These are phyloP conservation scores for Camelus dromedarius DNA, from an alignment of 2,113 vertebrate genomes.

Conservation along the genomic window DNA sequence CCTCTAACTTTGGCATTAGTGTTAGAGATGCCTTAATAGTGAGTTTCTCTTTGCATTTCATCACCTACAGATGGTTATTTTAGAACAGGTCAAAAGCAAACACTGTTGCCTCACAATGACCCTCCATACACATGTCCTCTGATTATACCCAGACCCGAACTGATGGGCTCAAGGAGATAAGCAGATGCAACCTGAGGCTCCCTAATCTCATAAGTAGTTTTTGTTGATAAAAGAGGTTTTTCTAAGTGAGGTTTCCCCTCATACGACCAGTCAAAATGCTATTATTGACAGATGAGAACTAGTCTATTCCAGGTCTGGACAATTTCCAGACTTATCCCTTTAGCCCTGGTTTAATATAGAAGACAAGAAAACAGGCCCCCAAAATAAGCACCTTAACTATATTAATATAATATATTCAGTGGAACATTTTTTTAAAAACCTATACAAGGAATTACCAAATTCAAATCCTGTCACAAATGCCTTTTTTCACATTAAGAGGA, in stretches of 20 bases:
- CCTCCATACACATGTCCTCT: background rate
- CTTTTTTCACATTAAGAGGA: conserved; percentile 31
- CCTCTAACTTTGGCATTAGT: background rate
- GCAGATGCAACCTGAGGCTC: background rate
- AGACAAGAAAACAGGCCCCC: background rate
- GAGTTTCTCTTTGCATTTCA: conserved; percentile 23
- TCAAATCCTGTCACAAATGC: background rate
- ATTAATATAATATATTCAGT: background rate
- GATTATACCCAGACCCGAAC: background rate
- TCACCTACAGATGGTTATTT: background rate
- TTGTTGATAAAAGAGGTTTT: conserved; percentile 24
- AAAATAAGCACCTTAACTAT: background rate
- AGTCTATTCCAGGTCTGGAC: background rate
- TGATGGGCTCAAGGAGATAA: conserved; percentile 39
- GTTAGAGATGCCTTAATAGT: background rate
- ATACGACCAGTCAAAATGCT: background rate
- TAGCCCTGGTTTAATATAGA: background rate
- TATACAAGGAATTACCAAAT: background rate
- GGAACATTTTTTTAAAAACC: background rate
- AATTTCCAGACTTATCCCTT: background rate
- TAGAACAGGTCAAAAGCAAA: background rate
- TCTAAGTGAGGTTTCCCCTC: background rate
- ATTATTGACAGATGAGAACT: background rate
- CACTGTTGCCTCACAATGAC: background rate
- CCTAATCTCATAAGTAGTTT: background rate